Evolutionary conservation across 2,113 vertebrate species (phyloP).

Genomic region (Pseudorhombus dupliciocellatus): DNA sequence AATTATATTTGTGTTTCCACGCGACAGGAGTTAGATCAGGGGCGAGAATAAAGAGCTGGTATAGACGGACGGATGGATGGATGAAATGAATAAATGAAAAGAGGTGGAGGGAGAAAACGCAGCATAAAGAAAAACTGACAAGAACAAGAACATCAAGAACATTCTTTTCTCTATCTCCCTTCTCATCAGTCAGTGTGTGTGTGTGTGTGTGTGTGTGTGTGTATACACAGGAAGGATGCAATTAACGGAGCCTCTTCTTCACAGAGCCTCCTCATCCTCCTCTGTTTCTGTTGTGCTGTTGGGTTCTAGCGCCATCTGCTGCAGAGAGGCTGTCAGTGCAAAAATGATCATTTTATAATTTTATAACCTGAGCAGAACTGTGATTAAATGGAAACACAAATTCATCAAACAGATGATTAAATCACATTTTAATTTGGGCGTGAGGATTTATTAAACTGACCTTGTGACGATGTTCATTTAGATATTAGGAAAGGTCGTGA

Average conservation of each 20-base stretch:
- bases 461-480: not conserved
- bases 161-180: not conserved
- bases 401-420: constrained; percentile 1
- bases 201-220: constrained; percentile 4
- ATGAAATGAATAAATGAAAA: too few relatives aligned
- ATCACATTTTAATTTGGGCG: too few relatives aligned
- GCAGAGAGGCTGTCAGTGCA: not conserved
- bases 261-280: not conserved
- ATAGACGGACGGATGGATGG: too few relatives aligned
- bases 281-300: not conserved
- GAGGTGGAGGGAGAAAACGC: too few relatives aligned
- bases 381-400: not conserved
- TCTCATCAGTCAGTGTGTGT: constrained; percentile 23
- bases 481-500: constrained; percentile 8
- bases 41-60: too few relatives aligned
- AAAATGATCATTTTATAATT: too few relatives aligned
- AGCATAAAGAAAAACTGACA: not conserved
- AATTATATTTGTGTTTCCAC: too few relatives aligned
- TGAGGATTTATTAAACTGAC: too few relatives aligned
- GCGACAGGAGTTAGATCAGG: too few relatives aligned
- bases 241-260: constrained; percentile 25
- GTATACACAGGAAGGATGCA: not conserved
- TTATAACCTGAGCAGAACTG: not conserved
- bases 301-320: constrained; percentile 34
- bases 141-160: too few relatives aligned